Evolutionary conservation across 2,888 invertebrate genomes (phyloP).

Genomic region (Dryomyza anilis): DNA sequence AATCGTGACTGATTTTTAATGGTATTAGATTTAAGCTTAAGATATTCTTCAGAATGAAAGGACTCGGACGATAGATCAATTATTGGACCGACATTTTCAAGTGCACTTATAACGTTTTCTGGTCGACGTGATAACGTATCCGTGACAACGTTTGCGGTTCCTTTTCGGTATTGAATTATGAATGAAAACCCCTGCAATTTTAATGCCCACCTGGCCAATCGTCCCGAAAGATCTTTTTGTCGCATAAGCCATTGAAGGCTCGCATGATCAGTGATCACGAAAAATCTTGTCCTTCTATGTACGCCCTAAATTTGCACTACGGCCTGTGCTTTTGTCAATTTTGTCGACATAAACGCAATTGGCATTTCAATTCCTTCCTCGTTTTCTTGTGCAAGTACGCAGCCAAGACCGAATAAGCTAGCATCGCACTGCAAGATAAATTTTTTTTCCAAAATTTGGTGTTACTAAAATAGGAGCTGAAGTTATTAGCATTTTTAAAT

Average conservation of each 20-base stretch:
- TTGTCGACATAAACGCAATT: no score
- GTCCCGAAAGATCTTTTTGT: neutral
- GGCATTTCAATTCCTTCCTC: conserved; percentile 16
- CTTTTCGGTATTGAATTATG: neutral
- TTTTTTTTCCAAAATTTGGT: conserved; percentile 20
- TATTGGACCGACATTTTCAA: neutral
- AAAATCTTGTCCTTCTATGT: neutral
- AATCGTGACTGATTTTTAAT: neutral
- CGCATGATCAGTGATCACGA: neutral
- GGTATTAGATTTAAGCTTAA: neutral
- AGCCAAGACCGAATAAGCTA: conserved; percentile 20
- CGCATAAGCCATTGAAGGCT: conserved; percentile 16
- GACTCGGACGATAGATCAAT: neutral
- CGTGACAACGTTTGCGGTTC: conserved; percentile 3
- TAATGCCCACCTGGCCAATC: conserved; percentile 4
- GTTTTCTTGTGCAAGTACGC: conserved; percentile 26
- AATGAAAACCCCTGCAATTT: neutral
- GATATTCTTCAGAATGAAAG: neutral
- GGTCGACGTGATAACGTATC: neutral
- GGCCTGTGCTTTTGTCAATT: conserved; percentile 26
- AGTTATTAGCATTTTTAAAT: conserved; percentile 7
- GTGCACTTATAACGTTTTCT: neutral
- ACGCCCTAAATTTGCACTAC: neutral
- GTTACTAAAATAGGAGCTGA: conserved; percentile 19
- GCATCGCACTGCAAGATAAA: conserved; percentile 26